phyloP scores from a whole-genome alignment of 2,797 vertebrate genomes.

The Rhinella marina region DNA sequence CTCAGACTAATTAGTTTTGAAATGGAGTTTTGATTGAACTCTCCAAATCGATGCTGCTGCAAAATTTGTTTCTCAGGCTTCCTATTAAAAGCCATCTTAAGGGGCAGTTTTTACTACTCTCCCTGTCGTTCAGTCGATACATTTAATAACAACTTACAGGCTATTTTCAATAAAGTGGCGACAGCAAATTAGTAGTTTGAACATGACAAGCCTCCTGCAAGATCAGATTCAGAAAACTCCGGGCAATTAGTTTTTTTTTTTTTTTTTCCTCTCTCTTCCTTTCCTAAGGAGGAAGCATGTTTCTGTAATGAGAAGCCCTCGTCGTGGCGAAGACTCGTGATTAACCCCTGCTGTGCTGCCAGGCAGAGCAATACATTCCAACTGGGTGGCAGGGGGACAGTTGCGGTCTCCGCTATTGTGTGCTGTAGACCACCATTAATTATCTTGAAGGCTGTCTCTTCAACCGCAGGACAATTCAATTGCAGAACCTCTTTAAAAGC shows the following conservation, averaged over 20 bases:
- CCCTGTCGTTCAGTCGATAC: conserved; percentile 88
- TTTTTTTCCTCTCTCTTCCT: conserved; percentile 25
- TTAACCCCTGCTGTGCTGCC: conserved; percentile 47
- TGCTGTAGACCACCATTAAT: conserved; percentile 3
- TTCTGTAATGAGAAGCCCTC: conserved; percentile 68
- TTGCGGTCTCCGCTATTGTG: conserved; percentile 18
- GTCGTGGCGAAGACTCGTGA: conserved; percentile 15
- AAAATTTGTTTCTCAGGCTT: conserved; percentile 95
- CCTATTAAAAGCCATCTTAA: conserved; percentile 92
- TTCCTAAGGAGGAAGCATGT: conserved; percentile 69
- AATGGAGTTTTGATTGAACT: conserved; percentile 99
- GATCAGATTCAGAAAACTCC: conserved; percentile 80
- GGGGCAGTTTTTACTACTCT: conserved; percentile 87
- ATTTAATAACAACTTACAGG: conserved; percentile 90
- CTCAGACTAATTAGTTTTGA: conserved; percentile 99
- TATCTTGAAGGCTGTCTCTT: conserved; percentile 21
- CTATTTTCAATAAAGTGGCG: conserved; percentile 88
- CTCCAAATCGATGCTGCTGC: conserved; percentile 97
- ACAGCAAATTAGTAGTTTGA: conserved; percentile 87
- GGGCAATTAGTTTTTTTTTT: conserved; percentile 79
- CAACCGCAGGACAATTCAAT: neutral
- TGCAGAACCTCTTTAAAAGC: conserved; percentile 42
- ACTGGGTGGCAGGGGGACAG: conserved; percentile 30
- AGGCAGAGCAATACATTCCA: conserved; percentile 2
- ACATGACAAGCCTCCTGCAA: conserved; percentile 85